Conservation (phyloP, 2,113 vertebrate genomes). For the Taurulus bubalis region DNA sequence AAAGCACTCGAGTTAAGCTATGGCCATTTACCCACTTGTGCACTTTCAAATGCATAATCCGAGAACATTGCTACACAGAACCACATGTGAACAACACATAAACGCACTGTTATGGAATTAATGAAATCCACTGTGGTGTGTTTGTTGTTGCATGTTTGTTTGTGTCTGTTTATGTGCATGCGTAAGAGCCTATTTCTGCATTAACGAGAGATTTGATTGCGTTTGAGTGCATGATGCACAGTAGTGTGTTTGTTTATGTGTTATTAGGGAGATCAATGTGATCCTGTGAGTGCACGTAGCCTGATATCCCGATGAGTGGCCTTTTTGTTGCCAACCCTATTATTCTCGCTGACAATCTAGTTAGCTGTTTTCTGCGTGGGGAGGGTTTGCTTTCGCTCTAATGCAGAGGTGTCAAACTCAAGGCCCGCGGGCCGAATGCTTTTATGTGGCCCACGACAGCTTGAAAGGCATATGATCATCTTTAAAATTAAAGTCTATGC, state of each 20-base stretch:
- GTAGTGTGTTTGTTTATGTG: not conserved
- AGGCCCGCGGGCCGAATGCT: no score
- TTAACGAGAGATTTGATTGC: conserved; percentile 34
- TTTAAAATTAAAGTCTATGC: no score
- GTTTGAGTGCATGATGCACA: conserved; percentile 3
- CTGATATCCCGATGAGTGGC: not conserved
- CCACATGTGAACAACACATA: conserved; percentile 3
- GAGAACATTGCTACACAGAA: conserved; percentile 1
- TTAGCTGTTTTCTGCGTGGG: not conserved
- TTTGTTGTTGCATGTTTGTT: conserved; percentile 19
- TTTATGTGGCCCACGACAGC: no score
- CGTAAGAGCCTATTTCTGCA: conserved; percentile 29
- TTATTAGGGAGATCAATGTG: conserved; percentile 12
- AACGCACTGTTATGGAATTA: conserved; percentile 19
- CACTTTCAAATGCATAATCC: conserved; percentile 28
- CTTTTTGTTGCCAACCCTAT: not conserved
- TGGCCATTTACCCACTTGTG: conserved; percentile 44
- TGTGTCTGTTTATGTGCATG: conserved; percentile 10
- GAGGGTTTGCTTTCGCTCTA: not conserved
- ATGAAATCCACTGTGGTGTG: conserved; percentile 3
- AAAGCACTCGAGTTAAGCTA: conserved; percentile 27
- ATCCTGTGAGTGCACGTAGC: conserved; percentile 34
- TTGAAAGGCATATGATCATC: no score
- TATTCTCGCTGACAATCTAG: not conserved
- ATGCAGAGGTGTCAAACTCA: no score